A percentile compares a stretch with the other conserved stretches of the same genome.
Conservation (phyloP, 2,888 invertebrate species). For the Ernsta delagoae region DNA sequence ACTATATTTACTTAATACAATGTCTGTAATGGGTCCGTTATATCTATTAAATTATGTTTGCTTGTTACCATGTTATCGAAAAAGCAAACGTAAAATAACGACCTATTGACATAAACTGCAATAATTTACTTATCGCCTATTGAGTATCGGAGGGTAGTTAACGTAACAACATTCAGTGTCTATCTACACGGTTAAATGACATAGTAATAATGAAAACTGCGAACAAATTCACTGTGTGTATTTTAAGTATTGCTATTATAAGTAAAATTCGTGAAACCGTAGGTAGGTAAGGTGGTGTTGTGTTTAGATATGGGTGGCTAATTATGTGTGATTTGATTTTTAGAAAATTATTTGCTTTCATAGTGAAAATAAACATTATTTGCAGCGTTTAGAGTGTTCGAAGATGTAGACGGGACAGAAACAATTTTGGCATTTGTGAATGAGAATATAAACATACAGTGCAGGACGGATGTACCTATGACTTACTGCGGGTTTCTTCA, state of each 20-base stretch:
- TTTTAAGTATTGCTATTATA: conserved; percentile 29
- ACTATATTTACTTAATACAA: too few species aligned
- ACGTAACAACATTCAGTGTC: background rate
- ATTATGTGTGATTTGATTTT: background rate
- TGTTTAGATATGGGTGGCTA: background rate
- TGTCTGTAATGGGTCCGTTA: too few species aligned
- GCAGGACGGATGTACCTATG: conserved; percentile 66
- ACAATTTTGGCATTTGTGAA: conserved; percentile 69
- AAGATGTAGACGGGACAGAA: conserved; percentile 56
- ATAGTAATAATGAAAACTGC: conserved; percentile 7
- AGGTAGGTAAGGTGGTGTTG: conserved; percentile 30
- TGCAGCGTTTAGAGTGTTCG: conserved; percentile 66
- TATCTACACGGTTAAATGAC: background rate
- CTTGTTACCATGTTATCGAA: background rate
- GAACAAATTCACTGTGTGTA: background rate
- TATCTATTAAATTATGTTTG: too few species aligned
- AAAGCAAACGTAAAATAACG: background rate
- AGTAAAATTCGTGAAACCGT: conserved; percentile 22
- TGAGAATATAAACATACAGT: conserved; percentile 66
- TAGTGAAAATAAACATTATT: conserved; percentile 7
- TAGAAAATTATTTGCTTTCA: background rate
- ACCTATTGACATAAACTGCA: background rate
- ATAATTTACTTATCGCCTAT: background rate
- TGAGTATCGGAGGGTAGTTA: background rate
- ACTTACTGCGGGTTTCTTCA: conserved; percentile 75